Evolutionary conservation across 2,888 invertebrate genomes (phyloP), one percentile per base, ranked within the genome.

Genomic region (Trissonchulus sp.): DNA sequence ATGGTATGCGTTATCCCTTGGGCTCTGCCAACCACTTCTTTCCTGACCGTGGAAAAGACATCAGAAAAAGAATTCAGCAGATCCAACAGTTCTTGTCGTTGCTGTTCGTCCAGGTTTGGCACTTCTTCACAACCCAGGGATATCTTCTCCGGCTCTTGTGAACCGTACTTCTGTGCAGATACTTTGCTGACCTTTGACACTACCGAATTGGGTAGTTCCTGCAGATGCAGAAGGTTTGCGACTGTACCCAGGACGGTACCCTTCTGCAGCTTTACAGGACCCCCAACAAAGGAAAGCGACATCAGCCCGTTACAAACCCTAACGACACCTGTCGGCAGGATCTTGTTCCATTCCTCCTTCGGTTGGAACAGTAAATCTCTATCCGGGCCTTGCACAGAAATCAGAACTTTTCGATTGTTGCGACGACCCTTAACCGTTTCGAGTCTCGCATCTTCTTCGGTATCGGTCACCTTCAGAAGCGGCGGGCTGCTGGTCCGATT

Each of bases 121-220:
- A 48, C 48, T 48, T 48, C 23, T 48, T 48, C 48, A 48, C 8
- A 48, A 23, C 48, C 8, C 8, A 48, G 48, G 48, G 48, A 48
- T 48, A 48, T 48, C 48, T 48, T 48, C 23, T 48, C 48, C 8
- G 48, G 48, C 48, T 48, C 48, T 48, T 8, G 48, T n/a, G n/a
- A n/a, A 48, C 48, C 48, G 23, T 48, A 23, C 48, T 48, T 48
- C 48, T 48, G 48, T 48, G 48, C 48, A 48, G 23, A 23, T 48
- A 48, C 23, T 48, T 48, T 48, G 48, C 48, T 48, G 48, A 48
- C 48, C 48, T 48, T 48, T 48, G 48, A 48, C 48, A 48, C 48
- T 48, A 48, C 48, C 8, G 48, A 48, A 48, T 48, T 23, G 48
- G 48, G 48, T 48, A 48, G 23, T 48, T 48, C 48, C 48, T 48